Percentiles rank a stretch among this genome's conserved stretches.
Conservation (phyloP, 1,140 invertebrate genomes). For the Planococcus citri region DNA sequence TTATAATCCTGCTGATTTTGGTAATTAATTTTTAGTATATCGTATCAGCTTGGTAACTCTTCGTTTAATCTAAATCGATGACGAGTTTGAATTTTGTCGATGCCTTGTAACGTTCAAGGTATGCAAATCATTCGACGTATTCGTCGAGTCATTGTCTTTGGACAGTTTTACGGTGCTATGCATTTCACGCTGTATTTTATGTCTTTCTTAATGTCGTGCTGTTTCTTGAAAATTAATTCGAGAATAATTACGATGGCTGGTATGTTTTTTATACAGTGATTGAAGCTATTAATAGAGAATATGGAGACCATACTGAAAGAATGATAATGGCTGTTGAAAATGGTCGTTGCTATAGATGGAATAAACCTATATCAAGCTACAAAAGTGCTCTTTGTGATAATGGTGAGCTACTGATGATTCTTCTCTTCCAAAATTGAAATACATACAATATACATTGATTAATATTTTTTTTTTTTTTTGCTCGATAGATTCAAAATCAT, state of each 20-base stretch:
- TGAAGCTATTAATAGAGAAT: constrained; percentile 62
- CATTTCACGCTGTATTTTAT: too few species aligned
- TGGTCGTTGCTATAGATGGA: constrained; percentile 41
- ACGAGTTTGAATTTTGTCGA: not conserved
- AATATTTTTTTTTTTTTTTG: constrained; percentile 11
- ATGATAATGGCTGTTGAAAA: constrained; percentile 51
- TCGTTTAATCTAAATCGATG: not conserved
- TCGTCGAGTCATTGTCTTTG: too few species aligned
- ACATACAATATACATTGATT: too few species aligned
- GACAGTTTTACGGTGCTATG: too few species aligned
- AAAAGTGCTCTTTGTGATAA: not conserved
- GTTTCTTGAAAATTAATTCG: too few species aligned
- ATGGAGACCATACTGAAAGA: constrained; percentile 46
- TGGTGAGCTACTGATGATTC: not conserved
- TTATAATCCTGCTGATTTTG: constrained; percentile 71
- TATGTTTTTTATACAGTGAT: constrained; percentile 45
- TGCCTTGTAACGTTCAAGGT: not conserved
- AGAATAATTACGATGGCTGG: too few species aligned
- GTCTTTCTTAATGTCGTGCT: too few species aligned
- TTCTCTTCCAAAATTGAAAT: not conserved
- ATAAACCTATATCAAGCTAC: constrained; percentile 15
- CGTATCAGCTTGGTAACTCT: not conserved
- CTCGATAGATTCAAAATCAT: not conserved
- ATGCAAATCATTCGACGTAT: not conserved
- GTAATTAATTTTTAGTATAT: constrained; percentile 39